phyloP scores from a whole-genome alignment of 2,888 invertebrate genomes.

The Tetragonula carbonaria region DNA sequence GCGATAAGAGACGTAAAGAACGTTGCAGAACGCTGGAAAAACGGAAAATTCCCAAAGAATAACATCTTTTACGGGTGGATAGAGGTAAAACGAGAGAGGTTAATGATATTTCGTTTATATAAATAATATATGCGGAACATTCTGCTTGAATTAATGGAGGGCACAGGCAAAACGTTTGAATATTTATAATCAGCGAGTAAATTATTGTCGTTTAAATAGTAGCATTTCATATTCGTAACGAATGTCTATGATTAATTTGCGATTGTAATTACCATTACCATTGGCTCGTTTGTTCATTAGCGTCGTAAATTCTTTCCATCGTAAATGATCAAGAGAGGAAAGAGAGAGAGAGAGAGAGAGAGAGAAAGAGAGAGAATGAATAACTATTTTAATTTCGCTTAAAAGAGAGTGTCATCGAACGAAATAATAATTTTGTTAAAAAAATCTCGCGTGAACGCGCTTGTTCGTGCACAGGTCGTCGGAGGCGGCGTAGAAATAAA shows the following conservation, averaged over 20 bases:
- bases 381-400: not conserved
- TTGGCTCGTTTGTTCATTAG: not conserved
- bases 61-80: not conserved
- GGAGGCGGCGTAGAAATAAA: not conserved
- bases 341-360: not conserved
- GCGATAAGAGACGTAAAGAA: not conserved
- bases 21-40: not conserved
- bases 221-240: slow-evolving; percentile 12
- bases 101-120: not conserved
- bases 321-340: not conserved
- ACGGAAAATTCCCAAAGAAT: not conserved
- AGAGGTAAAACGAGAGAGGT: not conserved
- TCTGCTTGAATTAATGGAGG: not conserved
- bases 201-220: slow-evolving; percentile 8
- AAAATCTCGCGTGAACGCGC: not conserved
- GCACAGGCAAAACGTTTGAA: slow-evolving; percentile 4
- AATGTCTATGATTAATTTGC: slow-evolving; percentile 16
- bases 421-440: slow-evolving; percentile 19
- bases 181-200: slow-evolving; percentile 34
- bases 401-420: not conserved
- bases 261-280: slow-evolving; percentile 22
- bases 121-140: not conserved
- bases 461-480: not conserved
- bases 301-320: too few relatives aligned
- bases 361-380: too few relatives aligned